Evolutionary conservation across 2,888 invertebrate genomes (phyloP), one percentile per base, ranked within the genome.

Genomic region (Drosophila fungiperda): DNA sequence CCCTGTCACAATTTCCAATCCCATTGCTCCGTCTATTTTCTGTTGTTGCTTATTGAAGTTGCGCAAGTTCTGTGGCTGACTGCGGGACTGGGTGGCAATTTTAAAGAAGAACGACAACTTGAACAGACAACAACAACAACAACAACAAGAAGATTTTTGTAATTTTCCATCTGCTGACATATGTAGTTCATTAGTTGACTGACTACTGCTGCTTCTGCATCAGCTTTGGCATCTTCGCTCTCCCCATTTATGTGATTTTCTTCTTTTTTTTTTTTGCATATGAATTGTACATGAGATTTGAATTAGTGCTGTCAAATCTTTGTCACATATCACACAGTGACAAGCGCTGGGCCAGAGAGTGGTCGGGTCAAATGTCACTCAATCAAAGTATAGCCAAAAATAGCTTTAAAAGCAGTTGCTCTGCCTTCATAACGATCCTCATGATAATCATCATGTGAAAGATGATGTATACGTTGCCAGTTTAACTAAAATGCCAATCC

Each of bases 251-350:
- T 62, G 1, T 49, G 26, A 49, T 35, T 49, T 17, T 48, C 26
- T 26, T 26, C 26, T 26, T 23, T 54, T 38, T 45, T 48, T 17
- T 71, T 72, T 83, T 74, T 82, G 77, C 79, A 76, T 84, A 73
- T 75, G 70, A 82, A 67, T 73, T 54, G 70, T 85, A 89, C 86
- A 88, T 78, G 82, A 82, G 88, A 86, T 88, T 88, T 81, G 90
- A 88, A 88, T 88, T 88, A 88, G 88, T 68, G 82, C 83, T 88
- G 87, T 89, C 88, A 90, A 83, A 89, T 82, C 83, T 89, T 68
- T 78, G 87, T 89, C 88, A 87, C 87, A 82, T 82, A 83, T 80
- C 79, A 79, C 32, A 60, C 15, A 68, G 52, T 64, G 63, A 61
- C 63, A 49, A 38, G 35, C 35, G 5, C 52, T 32, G 35, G 35